Percentiles rank a stretch among this genome's conserved stretches.
phyloP scores from a whole-genome alignment of 2,888 invertebrate species.

The Cerceris ruficornis region DNA sequence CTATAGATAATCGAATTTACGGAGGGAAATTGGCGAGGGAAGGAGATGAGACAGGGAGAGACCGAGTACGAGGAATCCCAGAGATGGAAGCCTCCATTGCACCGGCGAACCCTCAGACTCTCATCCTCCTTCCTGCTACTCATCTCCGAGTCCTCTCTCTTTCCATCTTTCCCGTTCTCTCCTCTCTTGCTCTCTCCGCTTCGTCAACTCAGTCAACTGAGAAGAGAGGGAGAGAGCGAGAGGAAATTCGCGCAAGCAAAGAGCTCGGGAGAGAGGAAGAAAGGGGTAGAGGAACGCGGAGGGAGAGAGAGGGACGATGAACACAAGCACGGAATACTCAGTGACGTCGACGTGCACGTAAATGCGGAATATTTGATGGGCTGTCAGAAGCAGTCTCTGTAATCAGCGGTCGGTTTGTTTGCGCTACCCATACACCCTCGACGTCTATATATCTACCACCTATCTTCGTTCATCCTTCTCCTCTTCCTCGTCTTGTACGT shows the following conservation, averaged over 20 bases:
- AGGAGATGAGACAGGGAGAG: slow-evolving; percentile 61
- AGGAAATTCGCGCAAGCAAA: slow-evolving; percentile 21
- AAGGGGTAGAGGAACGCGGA: slow-evolving; percentile 39
- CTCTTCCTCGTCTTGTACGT: slow-evolving; percentile 2
- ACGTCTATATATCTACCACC: slow-evolving; percentile 54
- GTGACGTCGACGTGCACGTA: slow-evolving; percentile 79
- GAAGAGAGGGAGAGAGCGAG: slow-evolving; percentile 33
- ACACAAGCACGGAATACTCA: slow-evolving; percentile 77
- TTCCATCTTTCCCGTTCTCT: slow-evolving; percentile 12
- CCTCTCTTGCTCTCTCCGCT: slow-evolving; percentile 26
- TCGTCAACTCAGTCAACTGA: slow-evolving; percentile 68
- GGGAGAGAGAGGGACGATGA: slow-evolving; percentile 57
- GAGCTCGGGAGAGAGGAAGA: slow-evolving; percentile 26
- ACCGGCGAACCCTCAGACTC: slow-evolving; percentile 73
- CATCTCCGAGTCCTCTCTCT: slow-evolving; percentile 29
- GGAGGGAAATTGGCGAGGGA: slow-evolving; percentile 75
- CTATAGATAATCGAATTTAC: slow-evolving; percentile 78
- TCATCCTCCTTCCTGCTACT: slow-evolving; percentile 24
- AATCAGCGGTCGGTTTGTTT: slow-evolving; percentile 81
- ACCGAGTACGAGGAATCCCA: slow-evolving; percentile 52
- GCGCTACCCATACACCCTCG: slow-evolving; percentile 73
- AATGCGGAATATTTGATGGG: slow-evolving; percentile 81
- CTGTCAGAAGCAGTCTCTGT: slow-evolving; percentile 81
- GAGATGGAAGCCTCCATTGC: slow-evolving; percentile 70
- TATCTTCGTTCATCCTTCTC: slow-evolving; percentile 46